phyloP scores from a whole-genome alignment of 2,113 vertebrate genomes.

The Crotalus horridus region DNA sequence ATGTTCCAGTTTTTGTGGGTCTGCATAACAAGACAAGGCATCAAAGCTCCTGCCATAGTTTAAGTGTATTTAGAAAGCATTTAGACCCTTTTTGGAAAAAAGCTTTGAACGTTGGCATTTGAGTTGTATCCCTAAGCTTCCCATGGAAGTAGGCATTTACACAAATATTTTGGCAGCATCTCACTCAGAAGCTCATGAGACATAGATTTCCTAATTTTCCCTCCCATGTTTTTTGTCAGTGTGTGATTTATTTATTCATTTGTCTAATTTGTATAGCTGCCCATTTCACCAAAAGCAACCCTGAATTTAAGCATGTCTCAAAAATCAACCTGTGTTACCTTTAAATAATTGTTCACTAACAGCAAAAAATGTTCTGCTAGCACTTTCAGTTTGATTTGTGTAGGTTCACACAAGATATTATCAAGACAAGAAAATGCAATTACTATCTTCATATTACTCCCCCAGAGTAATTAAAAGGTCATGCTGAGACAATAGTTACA shows the following conservation, averaged over 20 bases:
- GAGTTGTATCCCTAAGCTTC: conserved; percentile 14
- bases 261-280: background rate
- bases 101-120: conserved; percentile 22
- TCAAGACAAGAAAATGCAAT: background rate
- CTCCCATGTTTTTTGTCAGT: background rate
- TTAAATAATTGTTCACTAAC: background rate
- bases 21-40: background rate
- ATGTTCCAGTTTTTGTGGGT: background rate
- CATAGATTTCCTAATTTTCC: conserved; percentile 20
- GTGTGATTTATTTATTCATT: background rate
- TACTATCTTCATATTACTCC: background rate
- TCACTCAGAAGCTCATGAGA: conserved; percentile 13
- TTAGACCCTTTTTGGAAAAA: conserved; percentile 20
- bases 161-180: conserved; percentile 17
- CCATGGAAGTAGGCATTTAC: conserved; percentile 21
- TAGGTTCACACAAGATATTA: background rate
- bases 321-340: background rate
- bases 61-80: conserved; percentile 27
- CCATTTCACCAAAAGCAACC: background rate
- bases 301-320: background rate
- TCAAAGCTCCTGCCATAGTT: conserved; percentile 14
- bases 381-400: background rate
- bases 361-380: background rate
- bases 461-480: background rate
- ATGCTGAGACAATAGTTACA: background rate